These are phyloP conservation scores for Peromyscus aztecus DNA, from an alignment of 2,797 vertebrate genomes.

Conservation along the genomic window DNA sequence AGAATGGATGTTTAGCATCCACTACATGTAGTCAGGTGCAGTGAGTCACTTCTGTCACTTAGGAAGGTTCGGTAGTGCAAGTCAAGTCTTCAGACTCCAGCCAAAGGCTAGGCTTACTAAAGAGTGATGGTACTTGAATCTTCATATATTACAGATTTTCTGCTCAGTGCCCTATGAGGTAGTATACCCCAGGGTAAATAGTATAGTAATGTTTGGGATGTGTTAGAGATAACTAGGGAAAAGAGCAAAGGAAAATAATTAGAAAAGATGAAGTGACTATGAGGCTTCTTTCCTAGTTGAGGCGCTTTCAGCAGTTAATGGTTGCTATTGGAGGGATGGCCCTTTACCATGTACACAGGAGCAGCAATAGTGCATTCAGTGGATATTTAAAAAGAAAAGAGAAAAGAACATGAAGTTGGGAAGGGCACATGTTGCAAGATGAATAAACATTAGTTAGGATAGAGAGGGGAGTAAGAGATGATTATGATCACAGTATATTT, in stretches of 20 bases:
- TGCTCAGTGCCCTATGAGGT: neutral
- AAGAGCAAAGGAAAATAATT: neutral
- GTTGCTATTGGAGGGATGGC: too few species aligned
- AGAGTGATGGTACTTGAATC: neutral
- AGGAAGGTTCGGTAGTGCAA: neutral
- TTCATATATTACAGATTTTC: neutral
- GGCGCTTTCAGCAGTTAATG: neutral
- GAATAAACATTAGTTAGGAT: too few species aligned
- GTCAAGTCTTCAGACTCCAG: neutral
- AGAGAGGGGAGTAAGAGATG: neutral
- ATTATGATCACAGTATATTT: neutral
- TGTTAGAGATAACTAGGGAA: neutral
- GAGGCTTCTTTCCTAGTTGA: neutral
- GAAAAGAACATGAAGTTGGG: neutral
- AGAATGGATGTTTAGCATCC: neutral
- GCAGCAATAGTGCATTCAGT: neutral
- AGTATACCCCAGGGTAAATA: neutral
- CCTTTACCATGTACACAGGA: too few species aligned
- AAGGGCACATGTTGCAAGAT: neutral
- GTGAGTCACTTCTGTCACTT: neutral
- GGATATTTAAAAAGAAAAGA: neutral
- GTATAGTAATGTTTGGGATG: neutral
- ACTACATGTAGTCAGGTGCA: neutral
- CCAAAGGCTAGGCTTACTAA: neutral
- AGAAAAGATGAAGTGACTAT: constrained; percentile 1